phyloP scores from a whole-genome alignment of 2,113 vertebrate genomes.

The Mastomys coucha region DNA sequence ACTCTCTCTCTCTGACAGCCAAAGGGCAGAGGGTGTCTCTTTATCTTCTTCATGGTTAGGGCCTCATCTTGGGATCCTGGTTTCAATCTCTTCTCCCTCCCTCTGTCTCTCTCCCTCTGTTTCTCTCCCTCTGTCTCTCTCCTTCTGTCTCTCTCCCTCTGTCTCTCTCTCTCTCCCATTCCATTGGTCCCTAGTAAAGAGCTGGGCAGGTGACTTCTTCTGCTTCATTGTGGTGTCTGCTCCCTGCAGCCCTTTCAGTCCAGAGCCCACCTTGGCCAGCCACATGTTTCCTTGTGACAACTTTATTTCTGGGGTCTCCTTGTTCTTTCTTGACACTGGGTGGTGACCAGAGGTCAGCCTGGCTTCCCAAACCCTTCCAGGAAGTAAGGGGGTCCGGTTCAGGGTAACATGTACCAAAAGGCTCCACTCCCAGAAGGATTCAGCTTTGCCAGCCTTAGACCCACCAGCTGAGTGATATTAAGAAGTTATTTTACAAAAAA shows the following conservation, averaged over 20 bases:
- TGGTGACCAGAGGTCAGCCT: neutral
- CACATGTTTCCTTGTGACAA: neutral
- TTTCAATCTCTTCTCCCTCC: neutral
- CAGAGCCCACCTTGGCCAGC: too few relatives aligned
- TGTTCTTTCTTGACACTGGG: neutral
- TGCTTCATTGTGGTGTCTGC: neutral
- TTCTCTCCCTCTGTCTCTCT: neutral
- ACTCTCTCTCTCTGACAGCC: neutral
- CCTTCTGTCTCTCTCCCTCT: neutral
- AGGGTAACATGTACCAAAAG: neutral
- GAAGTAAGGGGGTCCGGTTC: neutral
- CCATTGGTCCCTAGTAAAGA: neutral
- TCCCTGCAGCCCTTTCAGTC: neutral
- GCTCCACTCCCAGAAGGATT: neutral
- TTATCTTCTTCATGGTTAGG: neutral
- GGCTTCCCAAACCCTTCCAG: neutral
- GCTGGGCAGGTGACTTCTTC: too few relatives aligned
- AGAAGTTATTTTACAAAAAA: neutral
- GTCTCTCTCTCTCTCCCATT: neutral
- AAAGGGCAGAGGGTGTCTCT: neutral
- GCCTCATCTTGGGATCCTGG: neutral
- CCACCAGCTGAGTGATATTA: neutral
- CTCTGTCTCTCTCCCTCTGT: neutral
- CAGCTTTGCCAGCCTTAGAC: neutral
- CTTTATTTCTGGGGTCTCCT: neutral